Base-by-base conservation (phyloP, 2,113 vertebrate genomes). In the Alexandromys fortis region DNA sequence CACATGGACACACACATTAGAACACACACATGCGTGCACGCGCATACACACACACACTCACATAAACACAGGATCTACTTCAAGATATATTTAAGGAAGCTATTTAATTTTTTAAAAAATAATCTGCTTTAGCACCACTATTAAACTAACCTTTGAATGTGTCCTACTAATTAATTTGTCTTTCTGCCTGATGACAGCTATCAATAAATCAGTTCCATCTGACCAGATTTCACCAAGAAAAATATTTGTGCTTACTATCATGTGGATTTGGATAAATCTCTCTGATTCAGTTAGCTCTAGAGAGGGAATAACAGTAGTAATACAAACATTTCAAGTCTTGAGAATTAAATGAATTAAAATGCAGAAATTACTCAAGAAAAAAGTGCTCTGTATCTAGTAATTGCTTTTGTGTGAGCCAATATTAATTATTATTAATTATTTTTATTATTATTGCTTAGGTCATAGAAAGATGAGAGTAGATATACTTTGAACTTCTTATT, bases 401-500 rank as follows among this genome's bases (percentile, higher is more conserved):
- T 55, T 65, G 6, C 4, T 76, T 67, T 82, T 42, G 7, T 93
- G 38, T 33, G 67, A 92, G 12, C 5, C 67, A 42, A 63, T 78
- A 70, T 49, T 63, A 90, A 42, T 70, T 77, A 65, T 42, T 63
- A 86, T 52, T 94, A 24, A 16, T 45, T 38, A 65, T 73, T 55
- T 5, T 76, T 65, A 49, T 85, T 75, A 85, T 78, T 55, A 17
- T 86, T 63, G 75, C 28, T 49, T 90, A 35, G 8, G 24, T 88
- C 24, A 65, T 22, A 35, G 11, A 81, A 85, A 73, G 4, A 30
- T 94, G n/a, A 81, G 30, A 19, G 6, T 30, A 78, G 12, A 70
- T 61, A 0, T 55, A 68, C 82, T 95, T 93, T 77, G 7, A 96
- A 94, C 65, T 49, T 87, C 7, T 49, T 79, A 70, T 76, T 94